A percentile compares a stretch with the other conserved stretches of the same genome.
These are phyloP conservation scores for Phataginus tetradactyla DNA, from an alignment of 2,797 vertebrate genomes.

Conservation along the genomic window DNA sequence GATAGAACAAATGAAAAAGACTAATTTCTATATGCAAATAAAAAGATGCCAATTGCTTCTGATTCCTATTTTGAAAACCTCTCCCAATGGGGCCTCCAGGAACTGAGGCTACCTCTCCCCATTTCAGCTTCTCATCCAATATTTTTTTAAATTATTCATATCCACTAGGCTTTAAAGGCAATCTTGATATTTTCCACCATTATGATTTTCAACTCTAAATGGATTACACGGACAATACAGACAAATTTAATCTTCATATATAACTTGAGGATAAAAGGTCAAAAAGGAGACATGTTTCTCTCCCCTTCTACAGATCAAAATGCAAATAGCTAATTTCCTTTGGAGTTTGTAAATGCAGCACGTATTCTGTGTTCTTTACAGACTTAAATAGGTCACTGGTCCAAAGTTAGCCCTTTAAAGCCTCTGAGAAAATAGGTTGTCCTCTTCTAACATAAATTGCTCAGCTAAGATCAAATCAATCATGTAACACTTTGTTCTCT, in stretches of 20 bases:
- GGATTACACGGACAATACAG: not conserved
- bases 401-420: slow-evolving; percentile 1
- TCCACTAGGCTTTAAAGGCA: slow-evolving; percentile 16
- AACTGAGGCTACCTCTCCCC: not conserved
- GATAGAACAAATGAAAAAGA: not conserved
- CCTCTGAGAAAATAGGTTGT: not conserved
- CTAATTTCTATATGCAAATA: not conserved
- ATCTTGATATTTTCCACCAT: slow-evolving; percentile 31
- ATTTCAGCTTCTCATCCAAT: not conserved
- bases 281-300: slow-evolving; percentile 30
- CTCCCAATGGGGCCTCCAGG: not conserved
- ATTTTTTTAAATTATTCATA: not conserved
- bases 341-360: slow-evolving; percentile 55
- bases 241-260: slow-evolving; percentile 33
- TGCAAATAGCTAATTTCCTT: slow-evolving; percentile 39
- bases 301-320: slow-evolving; percentile 43
- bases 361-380: not conserved
- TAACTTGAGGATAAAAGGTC: slow-evolving; percentile 56
- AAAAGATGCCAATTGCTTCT: not conserved
- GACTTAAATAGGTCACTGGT: slow-evolving; percentile 11
- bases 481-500: not conserved
- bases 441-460: not conserved
- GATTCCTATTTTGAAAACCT: not conserved
- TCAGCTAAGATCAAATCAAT: not conserved
- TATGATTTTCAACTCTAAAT: not conserved